phyloP scores from a whole-genome alignment of 2,888 invertebrate species.

The Trichacis sp. region DNA sequence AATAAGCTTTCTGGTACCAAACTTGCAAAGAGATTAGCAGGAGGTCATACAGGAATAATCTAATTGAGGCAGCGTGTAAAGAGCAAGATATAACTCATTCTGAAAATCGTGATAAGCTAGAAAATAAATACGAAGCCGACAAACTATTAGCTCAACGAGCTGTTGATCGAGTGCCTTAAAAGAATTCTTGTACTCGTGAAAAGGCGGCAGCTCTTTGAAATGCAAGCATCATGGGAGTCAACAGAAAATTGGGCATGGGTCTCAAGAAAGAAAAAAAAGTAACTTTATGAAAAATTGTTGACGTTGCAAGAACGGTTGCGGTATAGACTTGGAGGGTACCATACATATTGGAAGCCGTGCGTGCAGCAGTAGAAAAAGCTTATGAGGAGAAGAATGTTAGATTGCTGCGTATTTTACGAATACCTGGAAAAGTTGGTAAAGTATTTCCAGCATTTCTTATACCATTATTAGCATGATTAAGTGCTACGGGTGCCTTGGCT shows the following conservation, averaged over 20 bases:
- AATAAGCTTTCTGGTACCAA: conserved; percentile 36
- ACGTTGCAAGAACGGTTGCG: conserved; percentile 3
- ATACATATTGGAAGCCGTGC: conserved; percentile 26
- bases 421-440: conserved; percentile 16
- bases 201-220: too few relatives aligned
- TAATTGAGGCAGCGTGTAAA: too few relatives aligned
- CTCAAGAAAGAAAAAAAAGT: conserved; percentile 14
- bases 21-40: too few relatives aligned
- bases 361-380: conserved; percentile 19
- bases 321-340: conserved; percentile 7
- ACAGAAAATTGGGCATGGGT: too few relatives aligned
- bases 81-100: conserved; percentile 39
- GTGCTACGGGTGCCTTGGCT: conserved; percentile 11
- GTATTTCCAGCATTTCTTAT: conserved; percentile 10
- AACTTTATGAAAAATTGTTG: conserved; percentile 15
- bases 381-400: conserved; percentile 28
- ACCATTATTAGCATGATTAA: conserved; percentile 22
- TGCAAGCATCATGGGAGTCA: too few relatives aligned
- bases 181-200: too few relatives aligned
- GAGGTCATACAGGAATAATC: conserved; percentile 46
- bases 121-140: conserved; percentile 57
- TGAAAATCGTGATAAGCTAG: conserved; percentile 17
- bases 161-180: conserved; percentile 48
- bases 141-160: conserved; percentile 54
- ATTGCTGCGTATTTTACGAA: conserved; percentile 24